phyloP scores from a whole-genome alignment of 2,888 invertebrate genomes.

The Parnassius glacialis region DNA sequence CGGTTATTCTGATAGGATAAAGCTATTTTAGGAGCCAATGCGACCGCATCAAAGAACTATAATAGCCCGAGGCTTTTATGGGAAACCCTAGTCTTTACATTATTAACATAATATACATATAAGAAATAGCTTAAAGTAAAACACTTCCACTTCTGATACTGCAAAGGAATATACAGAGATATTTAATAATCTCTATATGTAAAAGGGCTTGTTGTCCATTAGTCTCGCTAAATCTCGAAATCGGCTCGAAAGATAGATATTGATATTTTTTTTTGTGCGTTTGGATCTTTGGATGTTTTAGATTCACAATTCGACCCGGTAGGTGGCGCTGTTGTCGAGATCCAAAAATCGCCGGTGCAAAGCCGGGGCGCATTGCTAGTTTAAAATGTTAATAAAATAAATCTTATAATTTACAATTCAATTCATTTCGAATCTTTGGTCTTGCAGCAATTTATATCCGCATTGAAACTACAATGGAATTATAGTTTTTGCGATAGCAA shows the following conservation, averaged over 20 bases:
- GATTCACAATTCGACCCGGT: no score
- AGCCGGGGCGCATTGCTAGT: background rate
- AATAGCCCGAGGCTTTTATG: constrained; percentile 37
- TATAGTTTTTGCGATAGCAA: background rate
- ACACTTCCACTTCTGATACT: background rate
- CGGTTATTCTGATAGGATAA: constrained; percentile 51
- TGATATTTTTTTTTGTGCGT: no score
- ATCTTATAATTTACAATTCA: constrained; percentile 17
- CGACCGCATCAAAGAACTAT: constrained; percentile 51
- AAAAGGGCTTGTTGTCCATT: no score
- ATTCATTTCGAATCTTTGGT: constrained; percentile 16
- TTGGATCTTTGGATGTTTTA: no score
- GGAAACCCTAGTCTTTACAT: constrained; percentile 30
- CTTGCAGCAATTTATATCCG: constrained; percentile 18
- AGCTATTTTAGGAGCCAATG: constrained; percentile 54
- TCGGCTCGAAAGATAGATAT: no score
- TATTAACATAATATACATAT: constrained; percentile 27
- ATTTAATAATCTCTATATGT: constrained; percentile 1
- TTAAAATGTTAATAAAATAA: constrained; percentile 14
- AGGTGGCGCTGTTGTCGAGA: no score
- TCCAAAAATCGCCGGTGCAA: no score
- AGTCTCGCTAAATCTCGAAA: no score
- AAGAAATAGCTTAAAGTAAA: constrained; percentile 3
- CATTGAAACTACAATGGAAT: background rate
- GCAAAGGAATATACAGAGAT: constrained; percentile 3